Evolutionary conservation across 2,888 invertebrate species (phyloP), one percentile per base, ranked within the genome.

Genomic region (Cremastinae sp.): DNA sequence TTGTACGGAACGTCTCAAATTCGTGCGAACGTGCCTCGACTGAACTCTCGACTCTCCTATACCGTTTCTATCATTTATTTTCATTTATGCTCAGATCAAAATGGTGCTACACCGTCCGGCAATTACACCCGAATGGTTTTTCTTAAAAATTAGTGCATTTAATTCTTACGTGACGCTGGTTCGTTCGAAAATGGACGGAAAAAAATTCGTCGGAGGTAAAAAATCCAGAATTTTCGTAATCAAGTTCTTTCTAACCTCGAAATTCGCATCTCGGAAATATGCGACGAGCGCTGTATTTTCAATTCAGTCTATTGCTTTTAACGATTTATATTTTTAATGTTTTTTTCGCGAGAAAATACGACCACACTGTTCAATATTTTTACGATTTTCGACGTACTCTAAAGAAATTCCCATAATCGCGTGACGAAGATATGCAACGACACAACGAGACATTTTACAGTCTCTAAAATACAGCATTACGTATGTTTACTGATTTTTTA

Each of bases 141-240:
- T 68, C 69, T 73, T 73, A 68, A 75, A 61, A 64, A n/a, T 69
- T 75, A 64, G 73, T 72, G 76, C 76, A 76, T 76, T 76, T 76
- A 68, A 59, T 64, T 64, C 45, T 18, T 8, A 56, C 55, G 69
- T 64, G 74, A 59, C 59, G 76, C 64, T 68, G 68, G 45, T 55
- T 73, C 39, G 62, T 55, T 16, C 59, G 62, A 51, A 37, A 62
- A 62, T 37, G 43, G n/a, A n/a, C 10, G 39, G 12, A 39, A 45
- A 10, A 55, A 55, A 43, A 61, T 65, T 39, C 59, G 22, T 59
- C 39, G 28, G 20, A 5, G 16, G 12, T n/a, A 5, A 2, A 16
- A 0, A 16, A 1, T 7, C 14, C 5, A n/a, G 16, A 4, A 5
- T 28, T 4, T 47, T 4, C 45, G 28, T 5, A 3, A 28, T 2